Conservation (phyloP, 2,113 vertebrate genomes). For the Bombycilla garrulus region DNA sequence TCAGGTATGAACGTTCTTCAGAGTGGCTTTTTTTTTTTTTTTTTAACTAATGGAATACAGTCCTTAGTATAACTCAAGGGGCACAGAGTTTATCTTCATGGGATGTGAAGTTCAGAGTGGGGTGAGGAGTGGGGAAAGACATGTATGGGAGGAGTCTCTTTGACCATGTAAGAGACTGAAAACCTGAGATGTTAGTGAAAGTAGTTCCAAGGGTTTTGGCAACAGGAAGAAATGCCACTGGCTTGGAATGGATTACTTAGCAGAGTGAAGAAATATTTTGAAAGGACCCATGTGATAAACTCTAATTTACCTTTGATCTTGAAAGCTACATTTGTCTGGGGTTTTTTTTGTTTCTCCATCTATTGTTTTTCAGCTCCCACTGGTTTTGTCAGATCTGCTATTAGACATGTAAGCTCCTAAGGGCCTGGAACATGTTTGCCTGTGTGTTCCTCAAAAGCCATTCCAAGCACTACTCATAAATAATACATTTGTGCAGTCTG, state of each 20-base stretch:
- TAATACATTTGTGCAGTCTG: background rate
- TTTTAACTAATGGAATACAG: background rate
- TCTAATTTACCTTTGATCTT: conserved; percentile 11
- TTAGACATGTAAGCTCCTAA: background rate
- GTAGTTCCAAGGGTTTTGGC: background rate
- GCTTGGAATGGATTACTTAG: background rate
- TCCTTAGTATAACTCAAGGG: background rate
- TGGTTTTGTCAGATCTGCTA: background rate
- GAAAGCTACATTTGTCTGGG: background rate
- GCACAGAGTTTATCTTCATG: background rate
- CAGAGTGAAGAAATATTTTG: background rate
- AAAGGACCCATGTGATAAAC: background rate
- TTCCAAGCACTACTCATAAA: background rate
- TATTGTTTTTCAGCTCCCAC: background rate
- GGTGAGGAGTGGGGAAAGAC: background rate
- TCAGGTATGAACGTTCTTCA: background rate
- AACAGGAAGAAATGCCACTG: background rate
- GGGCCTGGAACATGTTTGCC: background rate
- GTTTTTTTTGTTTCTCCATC: background rate
- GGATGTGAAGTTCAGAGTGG: background rate
- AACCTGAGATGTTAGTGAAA: background rate
- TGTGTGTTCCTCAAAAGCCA: background rate
- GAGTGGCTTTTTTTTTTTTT: background rate
- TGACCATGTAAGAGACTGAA: background rate
- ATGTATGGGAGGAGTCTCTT: background rate